Evolutionary conservation across 64 coral and sea anemone species (phyloP).

Genomic region (Pachyseris speciosa): DNA sequence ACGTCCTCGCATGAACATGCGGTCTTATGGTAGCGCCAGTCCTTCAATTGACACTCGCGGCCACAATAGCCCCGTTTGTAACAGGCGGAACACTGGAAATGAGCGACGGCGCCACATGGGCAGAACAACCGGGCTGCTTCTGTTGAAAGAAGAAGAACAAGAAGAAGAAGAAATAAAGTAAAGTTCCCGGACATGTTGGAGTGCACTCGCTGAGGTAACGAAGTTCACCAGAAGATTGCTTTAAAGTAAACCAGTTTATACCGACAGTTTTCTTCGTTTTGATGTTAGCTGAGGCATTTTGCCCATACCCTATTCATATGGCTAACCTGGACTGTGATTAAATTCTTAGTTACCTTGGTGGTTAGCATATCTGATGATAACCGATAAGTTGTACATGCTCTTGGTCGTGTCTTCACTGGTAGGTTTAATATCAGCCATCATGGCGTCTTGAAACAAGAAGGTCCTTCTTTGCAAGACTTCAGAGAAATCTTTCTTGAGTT

Average conservation of each 20-base stretch:
- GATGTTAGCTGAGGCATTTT: too few species aligned
- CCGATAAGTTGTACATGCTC: slow-evolving; percentile 40
- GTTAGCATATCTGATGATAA: slow-evolving; percentile 60
- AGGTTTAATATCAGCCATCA: slow-evolving; percentile 67
- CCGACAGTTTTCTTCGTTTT: too few species aligned
- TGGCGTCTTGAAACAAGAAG: slow-evolving; percentile 65
- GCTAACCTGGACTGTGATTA: too few species aligned
- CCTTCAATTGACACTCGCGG: slow-evolving; percentile 67
- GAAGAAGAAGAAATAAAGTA: neutral
- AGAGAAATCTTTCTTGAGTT: slow-evolving; percentile 15
- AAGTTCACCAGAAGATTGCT: too few species aligned
- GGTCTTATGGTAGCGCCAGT: slow-evolving; percentile 61
- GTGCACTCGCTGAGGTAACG: too few species aligned
- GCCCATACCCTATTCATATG: too few species aligned
- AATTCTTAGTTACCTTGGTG: slow-evolving; percentile 39
- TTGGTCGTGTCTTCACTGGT: slow-evolving; percentile 11
- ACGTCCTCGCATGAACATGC: slow-evolving; percentile 31
- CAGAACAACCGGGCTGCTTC: slow-evolving; percentile 60
- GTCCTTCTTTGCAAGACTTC: neutral
- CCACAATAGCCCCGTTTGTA: slow-evolving; percentile 71
- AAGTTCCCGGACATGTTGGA: neutral
- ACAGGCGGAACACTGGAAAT: slow-evolving; percentile 73
- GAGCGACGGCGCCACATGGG: slow-evolving; percentile 39
- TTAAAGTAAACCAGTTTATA: too few species aligned
- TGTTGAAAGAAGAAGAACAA: neutral